Evolutionary conservation across 2,888 invertebrate genomes (phyloP), one percentile per base, ranked within the genome.

Genomic region (Cephus runcator): DNA sequence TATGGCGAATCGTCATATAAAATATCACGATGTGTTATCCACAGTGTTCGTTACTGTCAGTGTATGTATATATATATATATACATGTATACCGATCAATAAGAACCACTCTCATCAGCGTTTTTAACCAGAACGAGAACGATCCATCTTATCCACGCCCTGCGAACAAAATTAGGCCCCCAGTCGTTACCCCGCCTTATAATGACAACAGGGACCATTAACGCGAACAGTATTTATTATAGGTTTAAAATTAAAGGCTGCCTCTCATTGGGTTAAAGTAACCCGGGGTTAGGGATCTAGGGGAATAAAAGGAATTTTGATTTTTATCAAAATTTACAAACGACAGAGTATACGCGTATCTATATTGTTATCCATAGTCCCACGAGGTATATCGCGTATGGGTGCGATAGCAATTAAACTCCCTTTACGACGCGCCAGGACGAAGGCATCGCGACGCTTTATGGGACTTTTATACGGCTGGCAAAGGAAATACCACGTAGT

Each of bases 391-490:
- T 56, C 56, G 23, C 23, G 56, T 9, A 56, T 1, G 56, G 56
- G 56, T 56, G 23, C 1, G 56, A 56, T 56, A 56, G 56, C 56
- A 56, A 56, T 56, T 56, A 56, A 56, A 56, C 9, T 56, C 56
- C 9, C 6, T 56, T 56, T 56, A 56, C 23, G 56, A 56, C 23
- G 23, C 23, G 23, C 56, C 56, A 9, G 1, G 69, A 75, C 69
- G 77, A 69, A 69, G 75, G 75, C 75, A 77, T 77, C 77, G 77
- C 75, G 75, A 75, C 77, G 71, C 75, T 77, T 77, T 77, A 77
- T 34, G 77, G 75, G 40, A 77, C 69, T 77, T 77, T 75, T 77
- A 77, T 75, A 75, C 75, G 71, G 34, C 56, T 71, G 71, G 71
- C 33, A 31, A 34, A 23, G 71, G 71, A 71, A 71, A 31, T 31